phyloP scores from a whole-genome alignment of 2,888 invertebrate genomes.

The Leptopterna dolabrata region DNA sequence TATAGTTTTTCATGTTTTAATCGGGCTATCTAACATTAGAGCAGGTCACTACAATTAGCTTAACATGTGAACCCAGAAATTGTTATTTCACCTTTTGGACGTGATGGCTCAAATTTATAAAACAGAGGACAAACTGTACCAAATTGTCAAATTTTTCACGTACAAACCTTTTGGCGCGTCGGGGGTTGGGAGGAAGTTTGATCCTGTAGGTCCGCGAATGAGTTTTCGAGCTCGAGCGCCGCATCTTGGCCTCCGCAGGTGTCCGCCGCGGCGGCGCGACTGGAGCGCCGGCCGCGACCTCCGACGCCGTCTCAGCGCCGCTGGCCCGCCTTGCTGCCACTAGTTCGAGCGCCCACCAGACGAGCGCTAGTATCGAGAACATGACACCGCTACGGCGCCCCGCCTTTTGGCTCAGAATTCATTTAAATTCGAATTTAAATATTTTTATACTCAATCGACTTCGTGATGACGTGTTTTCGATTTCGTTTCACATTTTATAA shows the following conservation, averaged over 20 bases:
- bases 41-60: too few species aligned
- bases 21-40: too few species aligned
- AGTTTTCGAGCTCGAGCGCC: constrained; percentile 63
- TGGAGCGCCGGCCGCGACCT: not conserved
- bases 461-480: too few species aligned
- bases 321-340: not conserved
- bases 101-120: too few species aligned
- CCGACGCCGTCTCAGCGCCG: constrained; percentile 63
- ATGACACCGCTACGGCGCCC: not conserved
- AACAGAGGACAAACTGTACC: too few species aligned
- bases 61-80: too few species aligned
- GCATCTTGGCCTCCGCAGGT: constrained; percentile 44
- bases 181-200: constrained; percentile 62
- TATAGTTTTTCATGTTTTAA: too few species aligned
- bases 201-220: constrained; percentile 63
- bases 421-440: not conserved
- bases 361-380: constrained; percentile 41
- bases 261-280: constrained; percentile 45
- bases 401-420: not conserved
- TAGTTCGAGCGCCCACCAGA: constrained; percentile 31
- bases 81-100: too few species aligned
- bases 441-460: too few species aligned
- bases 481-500: too few species aligned
- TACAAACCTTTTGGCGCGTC: constrained; percentile 61
- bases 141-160: not conserved